Evolutionary conservation across 2,888 invertebrate species (phyloP).

Genomic region (Andrena minutula): DNA sequence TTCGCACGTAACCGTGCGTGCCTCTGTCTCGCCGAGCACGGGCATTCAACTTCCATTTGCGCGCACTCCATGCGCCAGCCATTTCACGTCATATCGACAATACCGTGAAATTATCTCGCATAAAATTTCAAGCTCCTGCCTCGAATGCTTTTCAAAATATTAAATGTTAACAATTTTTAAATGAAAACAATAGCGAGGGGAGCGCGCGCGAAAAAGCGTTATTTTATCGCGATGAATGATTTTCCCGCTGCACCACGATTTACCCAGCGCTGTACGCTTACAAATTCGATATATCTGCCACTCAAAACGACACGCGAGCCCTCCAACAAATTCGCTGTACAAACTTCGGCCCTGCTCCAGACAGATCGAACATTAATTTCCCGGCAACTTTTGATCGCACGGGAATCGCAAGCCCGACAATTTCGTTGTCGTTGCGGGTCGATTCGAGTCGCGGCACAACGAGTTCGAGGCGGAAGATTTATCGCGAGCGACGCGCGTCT

Average conservation of each 20-base stretch:
- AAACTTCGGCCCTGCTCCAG: not conserved
- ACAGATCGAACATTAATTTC: constrained; percentile 7
- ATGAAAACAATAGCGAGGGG: not conserved
- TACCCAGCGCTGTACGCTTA: not conserved
- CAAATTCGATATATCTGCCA: constrained; percentile 5
- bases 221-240: not conserved
- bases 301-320: constrained; percentile 6
- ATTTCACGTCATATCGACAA: constrained; percentile 7
- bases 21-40: not conserved
- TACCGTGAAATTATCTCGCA: not conserved
- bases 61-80: not conserved
- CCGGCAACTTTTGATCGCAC: constrained; percentile 7
- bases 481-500: constrained; percentile 66
- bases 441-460: constrained; percentile 25
- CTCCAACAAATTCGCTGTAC: not conserved
- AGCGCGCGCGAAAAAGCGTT: not conserved
- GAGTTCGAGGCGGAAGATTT: constrained; percentile 59
- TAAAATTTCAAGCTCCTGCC: not conserved
- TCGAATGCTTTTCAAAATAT: not conserved
- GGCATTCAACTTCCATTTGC: constrained; percentile 14
- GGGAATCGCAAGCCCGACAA: constrained; percentile 17
- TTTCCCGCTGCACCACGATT: not conserved
- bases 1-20: constrained; percentile 45
- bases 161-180: not conserved
- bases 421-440: constrained; percentile 30